Conservation (phyloP, 2,113 vertebrate species). For the Menura novaehollandiae region DNA sequence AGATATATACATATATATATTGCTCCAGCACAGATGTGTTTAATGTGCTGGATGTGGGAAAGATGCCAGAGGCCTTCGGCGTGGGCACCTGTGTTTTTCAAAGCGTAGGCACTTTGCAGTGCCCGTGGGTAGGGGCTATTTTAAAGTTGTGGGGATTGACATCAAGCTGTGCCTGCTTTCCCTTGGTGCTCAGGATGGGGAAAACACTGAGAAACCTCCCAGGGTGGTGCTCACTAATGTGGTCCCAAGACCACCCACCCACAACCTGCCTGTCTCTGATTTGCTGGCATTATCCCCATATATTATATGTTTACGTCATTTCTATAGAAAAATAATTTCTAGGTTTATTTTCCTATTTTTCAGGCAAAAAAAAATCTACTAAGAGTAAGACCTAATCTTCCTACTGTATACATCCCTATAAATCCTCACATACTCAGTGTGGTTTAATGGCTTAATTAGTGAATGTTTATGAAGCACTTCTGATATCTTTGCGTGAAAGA, state of each 20-base stretch:
- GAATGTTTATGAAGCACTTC: neutral
- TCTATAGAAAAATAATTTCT: neutral
- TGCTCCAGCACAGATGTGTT: neutral
- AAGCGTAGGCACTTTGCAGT: neutral
- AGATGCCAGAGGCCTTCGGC: neutral
- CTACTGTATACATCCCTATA: neutral
- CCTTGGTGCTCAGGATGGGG: accelerated
- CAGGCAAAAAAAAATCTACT: neutral
- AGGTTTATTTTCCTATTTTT: neutral
- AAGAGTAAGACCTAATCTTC: neutral
- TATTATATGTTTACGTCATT: neutral
- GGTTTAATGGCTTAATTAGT: slow-evolving; percentile 41
- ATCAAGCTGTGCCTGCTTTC: neutral
- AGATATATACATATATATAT: neutral
- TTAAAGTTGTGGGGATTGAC: neutral
- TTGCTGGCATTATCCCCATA: neutral
- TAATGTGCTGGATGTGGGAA: neutral
- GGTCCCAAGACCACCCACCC: neutral
- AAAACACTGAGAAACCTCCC: neutral
- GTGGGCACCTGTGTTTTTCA: neutral
- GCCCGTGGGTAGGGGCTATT: neutral
- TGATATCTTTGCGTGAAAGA: neutral
- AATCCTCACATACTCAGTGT: neutral
- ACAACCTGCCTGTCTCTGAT: neutral
- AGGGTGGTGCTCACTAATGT: neutral